phyloP scores from a whole-genome alignment of 1,140 invertebrate genomes.

The Diabrotica undecimpunctata region DNA sequence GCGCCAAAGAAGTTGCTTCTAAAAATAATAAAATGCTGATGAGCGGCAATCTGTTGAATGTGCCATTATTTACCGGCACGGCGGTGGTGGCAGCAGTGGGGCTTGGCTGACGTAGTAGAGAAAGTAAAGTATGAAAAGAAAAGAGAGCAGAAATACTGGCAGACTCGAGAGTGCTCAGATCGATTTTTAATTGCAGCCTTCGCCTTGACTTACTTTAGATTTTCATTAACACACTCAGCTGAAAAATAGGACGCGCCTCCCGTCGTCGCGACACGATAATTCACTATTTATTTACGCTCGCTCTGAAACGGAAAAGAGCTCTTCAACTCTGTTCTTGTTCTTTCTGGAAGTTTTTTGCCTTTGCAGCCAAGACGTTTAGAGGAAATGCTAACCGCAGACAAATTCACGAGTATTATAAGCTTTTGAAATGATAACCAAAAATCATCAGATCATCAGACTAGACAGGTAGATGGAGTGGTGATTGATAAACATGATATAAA shows the following conservation, averaged over 20 bases:
- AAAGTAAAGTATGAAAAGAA: slow-evolving; percentile 33
- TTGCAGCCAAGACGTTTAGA: too few relatives aligned
- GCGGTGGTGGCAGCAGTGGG: neutral
- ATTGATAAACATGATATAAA: too few relatives aligned
- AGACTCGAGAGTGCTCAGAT: slow-evolving; percentile 29
- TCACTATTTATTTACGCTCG: slow-evolving; percentile 39
- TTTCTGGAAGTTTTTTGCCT: too few relatives aligned
- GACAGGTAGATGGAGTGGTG: too few relatives aligned
- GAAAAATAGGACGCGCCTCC: slow-evolving; percentile 39
- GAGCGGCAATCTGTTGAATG: slow-evolving; percentile 48
- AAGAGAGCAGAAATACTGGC: slow-evolving; percentile 27
- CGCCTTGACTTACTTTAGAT: slow-evolving; percentile 48
- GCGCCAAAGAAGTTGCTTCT: slow-evolving; percentile 33
- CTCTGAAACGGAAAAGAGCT: neutral
- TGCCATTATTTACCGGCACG: slow-evolving; percentile 43
- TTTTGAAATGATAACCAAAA: too few relatives aligned
- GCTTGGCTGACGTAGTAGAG: neutral
- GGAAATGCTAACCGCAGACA: too few relatives aligned
- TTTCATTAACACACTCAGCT: slow-evolving; percentile 46
- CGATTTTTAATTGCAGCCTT: slow-evolving; percentile 51
- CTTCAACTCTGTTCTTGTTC: too few relatives aligned
- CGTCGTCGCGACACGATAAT: slow-evolving; percentile 34
- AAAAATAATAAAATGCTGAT: slow-evolving; percentile 47
- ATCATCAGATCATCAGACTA: too few relatives aligned
- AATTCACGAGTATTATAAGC: too few relatives aligned